Evolutionary conservation across 1,140 invertebrate species (phyloP).

Genomic region (Amphibalanus amphitrite): DNA sequence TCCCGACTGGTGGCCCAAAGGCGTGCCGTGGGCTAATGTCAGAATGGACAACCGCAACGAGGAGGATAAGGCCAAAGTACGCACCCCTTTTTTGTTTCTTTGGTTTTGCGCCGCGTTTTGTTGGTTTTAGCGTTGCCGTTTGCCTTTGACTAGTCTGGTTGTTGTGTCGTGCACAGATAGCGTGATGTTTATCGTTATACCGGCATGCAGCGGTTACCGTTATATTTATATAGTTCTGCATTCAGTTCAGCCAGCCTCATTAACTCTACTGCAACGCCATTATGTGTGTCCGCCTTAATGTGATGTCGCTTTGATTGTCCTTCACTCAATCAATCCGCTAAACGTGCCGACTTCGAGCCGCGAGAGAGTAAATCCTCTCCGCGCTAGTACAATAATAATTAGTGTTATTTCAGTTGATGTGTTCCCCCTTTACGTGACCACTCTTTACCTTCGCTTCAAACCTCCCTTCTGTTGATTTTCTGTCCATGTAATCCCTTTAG

Average conservation of each 20-base stretch:
- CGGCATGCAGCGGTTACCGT: neutral
- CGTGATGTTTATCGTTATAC: neutral
- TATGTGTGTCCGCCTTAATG: no score
- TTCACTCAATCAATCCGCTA: no score
- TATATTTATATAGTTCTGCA: neutral
- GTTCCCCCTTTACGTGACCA: no score
- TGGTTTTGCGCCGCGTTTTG: neutral
- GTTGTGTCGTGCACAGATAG: neutral
- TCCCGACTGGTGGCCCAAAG: slow-evolving; percentile 93
- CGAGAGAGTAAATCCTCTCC: no score
- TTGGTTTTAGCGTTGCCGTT: neutral
- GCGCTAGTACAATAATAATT: no score
- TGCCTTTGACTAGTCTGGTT: neutral
- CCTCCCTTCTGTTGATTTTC: no score
- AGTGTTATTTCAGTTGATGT: no score
- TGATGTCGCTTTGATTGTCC: neutral
- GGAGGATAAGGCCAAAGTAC: slow-evolving; percentile 90
- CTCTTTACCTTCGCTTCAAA: no score
- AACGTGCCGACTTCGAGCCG: no score
- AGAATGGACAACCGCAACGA: slow-evolving; percentile 89
- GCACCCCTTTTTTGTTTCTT: slow-evolving; percentile 10
- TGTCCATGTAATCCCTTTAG: no score
- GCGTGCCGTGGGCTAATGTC: slow-evolving; percentile 93
- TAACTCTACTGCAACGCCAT: neutral
- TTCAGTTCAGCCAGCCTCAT: neutral